Percentiles rank a stretch among this genome's conserved stretches.
phyloP scores from a whole-genome alignment of 2,888 invertebrate genomes.

The Acronicta leporina region DNA sequence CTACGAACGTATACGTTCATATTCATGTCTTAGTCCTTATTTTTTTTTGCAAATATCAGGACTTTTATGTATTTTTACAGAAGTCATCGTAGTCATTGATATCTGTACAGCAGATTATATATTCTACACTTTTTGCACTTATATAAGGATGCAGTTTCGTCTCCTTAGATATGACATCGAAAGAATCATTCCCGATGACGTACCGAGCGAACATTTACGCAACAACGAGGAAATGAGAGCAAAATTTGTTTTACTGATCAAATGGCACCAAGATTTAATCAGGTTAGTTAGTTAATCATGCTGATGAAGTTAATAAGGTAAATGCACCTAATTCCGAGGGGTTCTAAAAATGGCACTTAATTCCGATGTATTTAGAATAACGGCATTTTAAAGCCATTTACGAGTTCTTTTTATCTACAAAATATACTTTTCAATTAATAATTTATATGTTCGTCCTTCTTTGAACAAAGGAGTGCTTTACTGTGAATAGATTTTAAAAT shows the following conservation, averaged over 20 bases:
- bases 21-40: neutral
- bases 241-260: slow-evolving; percentile 61
- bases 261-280: slow-evolving; percentile 72
- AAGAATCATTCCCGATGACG: slow-evolving; percentile 50
- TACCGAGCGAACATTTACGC: slow-evolving; percentile 4
- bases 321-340: no score
- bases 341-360: no score
- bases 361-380: no score
- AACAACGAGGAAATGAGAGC: slow-evolving; percentile 51
- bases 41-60: neutral
- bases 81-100: slow-evolving; percentile 56
- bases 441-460: no score
- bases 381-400: no score
- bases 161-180: slow-evolving; percentile 64
- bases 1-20: no score
- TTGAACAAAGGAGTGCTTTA: no score
- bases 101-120: slow-evolving; percentile 65
- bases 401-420: no score
- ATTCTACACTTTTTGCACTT: slow-evolving; percentile 69
- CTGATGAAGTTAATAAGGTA: no score
- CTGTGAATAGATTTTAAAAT: no score
- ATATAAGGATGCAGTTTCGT: slow-evolving; percentile 71
- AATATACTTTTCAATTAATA: no score
- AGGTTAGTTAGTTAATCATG: slow-evolving; percentile 51
- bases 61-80: slow-evolving; percentile 52